Conservation (phyloP, 2,113 vertebrate species). For the Nycticorax nycticorax region DNA sequence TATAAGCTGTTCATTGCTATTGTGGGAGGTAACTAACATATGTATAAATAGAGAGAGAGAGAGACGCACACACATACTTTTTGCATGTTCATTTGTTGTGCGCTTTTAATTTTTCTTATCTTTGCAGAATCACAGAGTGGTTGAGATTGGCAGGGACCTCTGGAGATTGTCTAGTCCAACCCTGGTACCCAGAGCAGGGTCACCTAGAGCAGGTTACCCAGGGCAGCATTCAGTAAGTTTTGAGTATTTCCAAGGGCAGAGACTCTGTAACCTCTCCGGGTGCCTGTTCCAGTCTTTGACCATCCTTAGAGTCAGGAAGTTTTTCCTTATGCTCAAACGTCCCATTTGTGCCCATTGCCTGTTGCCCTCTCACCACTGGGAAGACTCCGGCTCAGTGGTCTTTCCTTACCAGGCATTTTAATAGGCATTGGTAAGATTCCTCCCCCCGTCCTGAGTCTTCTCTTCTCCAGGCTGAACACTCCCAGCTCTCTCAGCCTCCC, state of each 20-base stretch:
- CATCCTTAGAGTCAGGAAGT: background rate
- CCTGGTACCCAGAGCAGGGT: background rate
- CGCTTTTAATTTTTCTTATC: background rate
- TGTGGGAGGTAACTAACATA: background rate
- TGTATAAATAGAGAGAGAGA: background rate
- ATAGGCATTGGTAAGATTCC: background rate
- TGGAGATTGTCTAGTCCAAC: background rate
- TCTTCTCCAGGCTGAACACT: background rate
- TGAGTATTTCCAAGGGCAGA: background rate
- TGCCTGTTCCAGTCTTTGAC: background rate
- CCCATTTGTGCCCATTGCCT: background rate
- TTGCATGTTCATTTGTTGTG: background rate
- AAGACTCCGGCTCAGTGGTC: background rate
- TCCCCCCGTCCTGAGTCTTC: too few relatives aligned
- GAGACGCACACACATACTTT: rapidly evolving
- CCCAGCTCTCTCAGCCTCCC: background rate
- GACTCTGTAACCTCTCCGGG: background rate
- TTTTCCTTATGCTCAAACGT: background rate
- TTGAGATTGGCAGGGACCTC: background rate
- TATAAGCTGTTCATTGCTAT: background rate
- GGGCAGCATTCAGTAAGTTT: background rate
- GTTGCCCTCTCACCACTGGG: background rate
- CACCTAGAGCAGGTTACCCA: background rate
- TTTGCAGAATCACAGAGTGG: background rate
- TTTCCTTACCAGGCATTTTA: background rate